Base-by-base conservation (phyloP, 2,797 vertebrate genomes). In the Hylomyscus alleni region DNA sequence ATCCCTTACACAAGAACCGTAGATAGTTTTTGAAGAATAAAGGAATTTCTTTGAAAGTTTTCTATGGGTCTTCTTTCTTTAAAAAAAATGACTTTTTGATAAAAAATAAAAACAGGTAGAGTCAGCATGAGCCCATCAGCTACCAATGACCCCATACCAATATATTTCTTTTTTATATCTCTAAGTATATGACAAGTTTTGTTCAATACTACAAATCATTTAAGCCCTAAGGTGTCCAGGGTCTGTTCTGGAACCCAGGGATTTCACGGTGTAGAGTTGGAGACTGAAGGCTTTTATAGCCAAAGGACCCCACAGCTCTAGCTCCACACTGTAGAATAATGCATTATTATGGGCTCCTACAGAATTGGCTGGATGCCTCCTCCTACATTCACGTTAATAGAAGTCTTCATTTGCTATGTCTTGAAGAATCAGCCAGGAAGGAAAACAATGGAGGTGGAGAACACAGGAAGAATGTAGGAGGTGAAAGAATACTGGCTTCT, bases 131-230 rank as follows among this genome's bases (percentile, higher is more conserved):
- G 13, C 72, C 77, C 37, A 44, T 92, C 47, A 50, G 12, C 94
- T 94, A 60, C 12, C 76, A 89, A 40, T 58, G 91, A 77, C 50
- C 86, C 9, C 77, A 90, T 88, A 62, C 11, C 0, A 29, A 37
- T 20, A 8, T 56, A 40, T 73, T 80, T 94, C 20, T 47, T 58
- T 92, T 54, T 88, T 72, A 58, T 95, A 72, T 94, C 40, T 86
- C 20, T 14, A 89, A 47, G 37, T 72, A 65, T 31, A 12, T 65
- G 20, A 92, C 29, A 80, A 40, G 81, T 37, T 10, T 17, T 17
- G 2, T 80, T 96, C 17, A 72, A 31, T 2, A 58, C 12, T 9
- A 56, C 47, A 94, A 82, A 62, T 93, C 31, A 92, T 75, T 50
- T 14, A 11, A 95, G 7, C 3, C 58, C 8, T 88, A 76, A 13